Evolutionary conservation across 2,113 vertebrate genomes (phyloP).

Genomic region (Petroica traversi): DNA sequence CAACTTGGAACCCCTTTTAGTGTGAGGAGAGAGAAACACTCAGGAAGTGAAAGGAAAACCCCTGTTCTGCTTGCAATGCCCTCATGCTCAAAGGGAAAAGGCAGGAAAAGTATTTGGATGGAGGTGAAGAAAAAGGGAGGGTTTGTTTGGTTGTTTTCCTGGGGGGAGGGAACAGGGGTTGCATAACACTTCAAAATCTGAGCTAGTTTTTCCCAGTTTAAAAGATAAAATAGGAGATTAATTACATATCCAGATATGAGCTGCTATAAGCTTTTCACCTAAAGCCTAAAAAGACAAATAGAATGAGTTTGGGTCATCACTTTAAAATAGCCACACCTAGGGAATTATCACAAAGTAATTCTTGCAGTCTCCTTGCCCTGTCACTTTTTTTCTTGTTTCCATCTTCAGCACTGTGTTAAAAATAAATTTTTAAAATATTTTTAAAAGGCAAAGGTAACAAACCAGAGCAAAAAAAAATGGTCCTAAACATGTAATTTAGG

Average conservation of each 20-base stretch:
- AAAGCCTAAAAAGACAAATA: not conserved
- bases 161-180: too few species aligned
- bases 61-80: not conserved
- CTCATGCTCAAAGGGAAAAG: not conserved
- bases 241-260: not conserved
- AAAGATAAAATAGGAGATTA: not conserved
- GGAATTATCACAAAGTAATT: not conserved
- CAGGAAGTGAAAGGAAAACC: not conserved
- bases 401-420: not conserved
- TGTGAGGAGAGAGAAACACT: not conserved
- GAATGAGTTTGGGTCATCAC: not conserved
- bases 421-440: not conserved
- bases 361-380: not conserved
- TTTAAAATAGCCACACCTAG: not conserved
- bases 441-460: not conserved
- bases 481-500: not conserved
- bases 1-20: not conserved
- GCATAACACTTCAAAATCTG: not conserved
- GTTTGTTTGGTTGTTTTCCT: too few species aligned
- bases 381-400: not conserved
- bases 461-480: not conserved
- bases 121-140: not conserved
- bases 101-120: fast-evolving
- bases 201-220: not conserved
- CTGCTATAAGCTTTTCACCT: not conserved